Conservation (phyloP, 2,888 invertebrate species). For the Pharmacophagus antenor region DNA sequence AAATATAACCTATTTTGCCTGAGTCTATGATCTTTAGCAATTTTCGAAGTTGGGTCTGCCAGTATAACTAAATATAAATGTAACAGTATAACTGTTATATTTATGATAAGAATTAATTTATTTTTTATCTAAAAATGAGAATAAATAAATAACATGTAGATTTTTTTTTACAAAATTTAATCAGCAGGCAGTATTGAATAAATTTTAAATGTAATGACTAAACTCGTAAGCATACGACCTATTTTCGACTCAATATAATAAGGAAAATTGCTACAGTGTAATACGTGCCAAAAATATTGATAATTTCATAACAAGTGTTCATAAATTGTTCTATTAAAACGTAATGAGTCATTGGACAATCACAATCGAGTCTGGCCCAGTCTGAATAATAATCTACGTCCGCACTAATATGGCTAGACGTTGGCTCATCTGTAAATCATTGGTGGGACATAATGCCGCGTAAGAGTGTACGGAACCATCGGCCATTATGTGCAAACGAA, state of each 20-base stretch:
- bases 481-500: constrained; percentile 43
- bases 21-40: too few species aligned
- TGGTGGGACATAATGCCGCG: constrained; percentile 30
- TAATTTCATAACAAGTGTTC: constrained; percentile 3
- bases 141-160: too few species aligned
- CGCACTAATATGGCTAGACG: constrained; percentile 38
- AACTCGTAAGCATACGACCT: too few species aligned
- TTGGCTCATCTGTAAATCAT: constrained; percentile 42
- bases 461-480: constrained; percentile 33
- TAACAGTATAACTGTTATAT: too few species aligned
- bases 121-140: too few species aligned
- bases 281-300: constrained; percentile 23
- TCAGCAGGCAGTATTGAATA: background rate
- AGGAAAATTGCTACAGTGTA: constrained; percentile 5
- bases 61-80: too few species aligned
- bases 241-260: too few species aligned
- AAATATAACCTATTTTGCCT: too few species aligned
- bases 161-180: background rate
- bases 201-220: too few species aligned
- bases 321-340: constrained; percentile 26
- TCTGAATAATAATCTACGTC: constrained; percentile 29
- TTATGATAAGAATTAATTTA: too few species aligned
- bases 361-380: constrained; percentile 14
- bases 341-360: constrained; percentile 29
- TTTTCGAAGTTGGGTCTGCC: too few species aligned